These are phyloP conservation scores for Netelia virgata DNA, from an alignment of 2,888 invertebrate genomes.

Conservation along the genomic window DNA sequence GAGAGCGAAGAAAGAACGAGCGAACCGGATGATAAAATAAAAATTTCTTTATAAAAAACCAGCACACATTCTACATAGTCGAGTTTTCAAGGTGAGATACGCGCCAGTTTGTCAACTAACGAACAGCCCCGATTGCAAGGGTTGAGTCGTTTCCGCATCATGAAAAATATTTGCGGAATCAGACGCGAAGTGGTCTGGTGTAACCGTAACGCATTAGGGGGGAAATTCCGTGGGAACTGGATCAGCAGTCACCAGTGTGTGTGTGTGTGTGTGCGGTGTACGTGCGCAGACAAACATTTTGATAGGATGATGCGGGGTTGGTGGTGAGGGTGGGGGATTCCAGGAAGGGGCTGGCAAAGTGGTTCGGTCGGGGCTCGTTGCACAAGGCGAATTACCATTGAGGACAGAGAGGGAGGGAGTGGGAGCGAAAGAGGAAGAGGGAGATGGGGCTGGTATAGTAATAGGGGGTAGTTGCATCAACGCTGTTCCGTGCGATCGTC, in stretches of 20 bases:
- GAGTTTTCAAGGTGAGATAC: too few relatives aligned
- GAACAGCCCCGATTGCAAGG: too few relatives aligned
- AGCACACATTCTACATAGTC: too few relatives aligned
- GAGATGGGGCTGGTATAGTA: slow-evolving; percentile 3
- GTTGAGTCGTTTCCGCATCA: too few relatives aligned
- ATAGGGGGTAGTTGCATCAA: not conserved
- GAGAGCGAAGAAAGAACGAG: slow-evolving; percentile 30
- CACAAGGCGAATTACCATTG: slow-evolving; percentile 61
- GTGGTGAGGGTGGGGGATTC: not conserved
- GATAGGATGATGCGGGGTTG: slow-evolving; percentile 45
- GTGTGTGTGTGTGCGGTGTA: slow-evolving; percentile 9
- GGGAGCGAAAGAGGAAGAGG: not conserved
- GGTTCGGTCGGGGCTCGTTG: slow-evolving; percentile 63
- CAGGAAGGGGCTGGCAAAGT: slow-evolving; percentile 47
- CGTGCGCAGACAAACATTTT: slow-evolving; percentile 55
- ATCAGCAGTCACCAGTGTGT: slow-evolving; percentile 28
- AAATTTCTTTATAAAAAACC: not conserved
- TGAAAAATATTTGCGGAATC: slow-evolving; percentile 52
- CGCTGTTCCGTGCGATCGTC: slow-evolving; percentile 9
- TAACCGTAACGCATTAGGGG: not conserved
- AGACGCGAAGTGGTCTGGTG: slow-evolving; percentile 32
- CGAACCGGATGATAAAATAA: not conserved
- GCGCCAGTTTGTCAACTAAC: too few relatives aligned
- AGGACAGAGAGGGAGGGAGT: slow-evolving; percentile 3
- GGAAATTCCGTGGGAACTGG: slow-evolving; percentile 34